Evolutionary conservation across 2,888 invertebrate genomes (phyloP), one percentile per base, ranked within the genome.

Genomic region (Leucozona laternaria): DNA sequence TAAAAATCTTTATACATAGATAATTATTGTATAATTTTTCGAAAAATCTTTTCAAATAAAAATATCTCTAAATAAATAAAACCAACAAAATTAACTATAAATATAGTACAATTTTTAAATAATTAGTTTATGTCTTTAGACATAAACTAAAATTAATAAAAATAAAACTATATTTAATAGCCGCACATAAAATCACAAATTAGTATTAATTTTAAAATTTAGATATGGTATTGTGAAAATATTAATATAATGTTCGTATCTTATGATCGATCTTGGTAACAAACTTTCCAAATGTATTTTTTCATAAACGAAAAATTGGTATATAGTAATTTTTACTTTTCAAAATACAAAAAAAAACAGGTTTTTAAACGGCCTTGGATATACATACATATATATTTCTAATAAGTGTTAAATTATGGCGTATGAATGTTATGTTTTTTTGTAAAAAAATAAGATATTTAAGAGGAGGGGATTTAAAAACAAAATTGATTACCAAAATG

Each of bases 161-260:
- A 79, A 20, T 40, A n/a, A 48, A 84, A 84, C 84, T 84, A 84
- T 84, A 84, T 80, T 84, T 79, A 80, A 84, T 84, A 84, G 84
- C 84, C 84, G 84, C 84, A 76, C 75, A 71, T 66, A 64, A 79
- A 76, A 76, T 34, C 84, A 84, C 84, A 84, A 83, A 83, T 79
- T 83, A 83, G 83, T 48, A 53, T 37, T 68, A 25, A 68, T 53
- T 37, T n/a, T 0, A 31, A 34, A 64, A 31, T 8, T 40, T 37
- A 70, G 70, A 53, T 20, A 50, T 40, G 13, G 13, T 34, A 68
- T 50, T 28, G 57, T 48, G 28, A 40, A 70, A 37, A 70, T 58
- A 37, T 45, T 48, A n/a, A n/a, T n/a, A n/a, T 17, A 34, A 37
- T 76, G 37, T 20, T 50, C 77, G 28, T 60, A 43, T 55, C 62